A percentile compares a stretch with the other conserved stretches of the same genome.
phyloP scores from a whole-genome alignment of 2,888 invertebrate genomes.

The Tipula lateralis region DNA sequence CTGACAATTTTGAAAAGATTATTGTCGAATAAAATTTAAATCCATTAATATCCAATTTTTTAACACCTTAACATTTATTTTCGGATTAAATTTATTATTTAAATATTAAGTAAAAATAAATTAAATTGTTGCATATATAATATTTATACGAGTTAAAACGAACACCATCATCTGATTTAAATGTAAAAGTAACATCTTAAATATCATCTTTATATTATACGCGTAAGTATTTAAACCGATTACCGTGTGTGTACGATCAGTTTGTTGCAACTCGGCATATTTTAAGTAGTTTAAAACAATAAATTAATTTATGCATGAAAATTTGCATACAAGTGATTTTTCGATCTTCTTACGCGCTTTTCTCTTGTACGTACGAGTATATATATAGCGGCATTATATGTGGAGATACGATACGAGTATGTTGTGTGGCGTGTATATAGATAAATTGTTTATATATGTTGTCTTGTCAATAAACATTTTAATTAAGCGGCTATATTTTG shows the following conservation, averaged over 20 bases:
- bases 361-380: neutral
- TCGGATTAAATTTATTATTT: neutral
- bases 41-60: constrained; percentile 1
- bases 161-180: neutral
- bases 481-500: neutral
- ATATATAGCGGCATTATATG: too few species aligned
- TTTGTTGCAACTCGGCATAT: neutral
- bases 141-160: neutral
- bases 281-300: constrained; percentile 24
- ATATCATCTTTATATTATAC: too few species aligned
- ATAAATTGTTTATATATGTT: constrained; percentile 15
- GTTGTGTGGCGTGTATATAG: neutral
- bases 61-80: constrained; percentile 9
- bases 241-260: neutral
- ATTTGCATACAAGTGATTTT: neutral
- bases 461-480: constrained; percentile 11
- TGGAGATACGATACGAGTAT: neutral
- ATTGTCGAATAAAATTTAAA: neutral
- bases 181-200: neutral
- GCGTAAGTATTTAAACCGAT: constrained; percentile 24
- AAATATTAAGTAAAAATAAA: neutral
- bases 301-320: constrained; percentile 24
- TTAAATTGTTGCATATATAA: neutral
- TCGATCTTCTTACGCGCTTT: neutral
- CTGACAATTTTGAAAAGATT: neutral